Evolutionary conservation across 92 coral and sea anemone species (phyloP), one percentile per base, ranked within the genome.

Genomic region (Micromussa lordhowensis): DNA sequence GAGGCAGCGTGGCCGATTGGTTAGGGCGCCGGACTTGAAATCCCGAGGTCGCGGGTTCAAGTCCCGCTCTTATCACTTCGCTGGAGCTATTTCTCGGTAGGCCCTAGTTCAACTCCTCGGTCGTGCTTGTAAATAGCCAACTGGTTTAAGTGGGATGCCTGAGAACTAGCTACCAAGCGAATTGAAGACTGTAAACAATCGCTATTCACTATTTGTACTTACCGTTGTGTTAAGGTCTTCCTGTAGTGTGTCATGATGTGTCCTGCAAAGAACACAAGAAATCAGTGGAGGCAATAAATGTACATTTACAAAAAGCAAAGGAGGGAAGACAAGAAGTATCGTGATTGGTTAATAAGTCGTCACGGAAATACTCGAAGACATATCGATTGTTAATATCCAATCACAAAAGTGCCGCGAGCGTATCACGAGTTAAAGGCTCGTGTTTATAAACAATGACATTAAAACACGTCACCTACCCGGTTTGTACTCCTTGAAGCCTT

Each of bases 201-300:
- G 51, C 51, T 44, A 44, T 55, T 61, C 18, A 2, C 21, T 21
- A 22, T 48, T 1, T 40, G 15, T 64, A 87, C 96, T 91, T 81
- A 97, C 99, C 87, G 99, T 97, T 19, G 96, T 58, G 75, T 93
- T 92, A 21, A 97, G 88, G 38, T 94, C 94, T 49, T 93, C 94
- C 63, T 97, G 99, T 30, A 97, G 94, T 15, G 99, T 95, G 73
- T 92, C 93, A 57, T 94, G 98, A 61, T 61, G 68, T 61, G 68
- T 61, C 68, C 68, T 61, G 11, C 68, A 36, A 21, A 38, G n/a
- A 34, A 49, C 54, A 72, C 31, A 13, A 57, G 17, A 64, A 49
- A 84, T 24, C 19, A 58, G 35, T 22, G 38, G 75, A 28, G 44
- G 31, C 32, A 34, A 35, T 58, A 5, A 24, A 21, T 70, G 29